Conservation (phyloP, 2,888 invertebrate genomes). For the Candidula unifasciata region DNA sequence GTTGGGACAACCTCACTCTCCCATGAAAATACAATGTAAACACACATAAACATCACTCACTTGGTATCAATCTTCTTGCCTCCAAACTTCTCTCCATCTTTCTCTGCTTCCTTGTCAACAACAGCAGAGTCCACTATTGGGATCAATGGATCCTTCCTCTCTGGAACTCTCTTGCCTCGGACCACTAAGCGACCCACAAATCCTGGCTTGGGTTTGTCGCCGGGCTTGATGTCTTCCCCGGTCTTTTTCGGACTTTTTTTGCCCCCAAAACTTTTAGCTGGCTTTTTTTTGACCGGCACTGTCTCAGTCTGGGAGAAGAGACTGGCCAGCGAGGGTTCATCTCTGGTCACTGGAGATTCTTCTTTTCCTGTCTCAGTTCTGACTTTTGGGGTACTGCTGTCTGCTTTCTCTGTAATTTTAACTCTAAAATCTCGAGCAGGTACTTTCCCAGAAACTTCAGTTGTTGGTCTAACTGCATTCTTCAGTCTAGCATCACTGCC, state of each 20-base stretch:
- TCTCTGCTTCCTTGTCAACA: conserved; percentile 15
- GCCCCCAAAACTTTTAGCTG: conserved; percentile 47
- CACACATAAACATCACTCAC: conserved; percentile 17
- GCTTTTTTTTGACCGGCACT: conserved; percentile 25
- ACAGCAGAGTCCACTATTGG: neutral
- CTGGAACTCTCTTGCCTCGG: neutral
- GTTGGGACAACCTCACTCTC: too few species aligned
- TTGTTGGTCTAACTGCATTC: neutral
- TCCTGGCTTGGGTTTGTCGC: conserved; percentile 35
- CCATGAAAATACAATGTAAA: too few species aligned
- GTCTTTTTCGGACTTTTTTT: conserved; percentile 46
- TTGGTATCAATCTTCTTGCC: conserved; percentile 27
- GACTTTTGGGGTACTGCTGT: neutral
- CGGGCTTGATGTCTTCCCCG: conserved; percentile 28
- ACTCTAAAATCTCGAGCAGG: conserved; percentile 1
- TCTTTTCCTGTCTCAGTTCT: conserved; percentile 16
- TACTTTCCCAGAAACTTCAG: conserved; percentile 12
- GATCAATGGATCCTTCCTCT: neutral
- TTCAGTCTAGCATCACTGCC: neutral
- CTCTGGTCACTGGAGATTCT: conserved; percentile 42
- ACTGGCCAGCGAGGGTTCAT: conserved; percentile 43
- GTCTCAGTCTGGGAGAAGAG: conserved; percentile 46
- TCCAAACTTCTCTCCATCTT: neutral
- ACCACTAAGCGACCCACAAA: neutral
- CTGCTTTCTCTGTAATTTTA: conserved; percentile 15